phyloP scores from a whole-genome alignment of 2,888 invertebrate species.

The Osmoderma eremita region DNA sequence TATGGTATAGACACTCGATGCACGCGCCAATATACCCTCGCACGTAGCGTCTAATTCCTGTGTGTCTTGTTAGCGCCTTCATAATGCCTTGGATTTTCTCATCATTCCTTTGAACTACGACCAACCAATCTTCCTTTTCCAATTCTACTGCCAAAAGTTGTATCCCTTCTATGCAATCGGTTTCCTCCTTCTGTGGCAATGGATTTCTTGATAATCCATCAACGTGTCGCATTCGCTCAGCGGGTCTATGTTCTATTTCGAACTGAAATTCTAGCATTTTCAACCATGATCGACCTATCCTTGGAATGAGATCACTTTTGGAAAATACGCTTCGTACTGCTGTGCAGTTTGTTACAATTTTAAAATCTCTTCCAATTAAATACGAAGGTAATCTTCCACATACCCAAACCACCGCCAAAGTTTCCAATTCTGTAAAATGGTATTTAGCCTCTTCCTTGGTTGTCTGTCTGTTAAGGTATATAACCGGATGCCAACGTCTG shows the following conservation, averaged over 20 bases:
- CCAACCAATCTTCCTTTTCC: not conserved
- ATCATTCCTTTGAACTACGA: constrained; percentile 8
- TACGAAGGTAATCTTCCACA: constrained; percentile 56
- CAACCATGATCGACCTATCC: constrained; percentile 51
- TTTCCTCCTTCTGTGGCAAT: not conserved
- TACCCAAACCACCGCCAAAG: constrained; percentile 54
- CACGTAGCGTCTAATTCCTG: constrained; percentile 43
- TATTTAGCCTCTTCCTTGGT: constrained; percentile 54
- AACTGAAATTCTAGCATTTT: constrained; percentile 50
- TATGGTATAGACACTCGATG: constrained; percentile 44
- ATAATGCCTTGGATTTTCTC: constrained; percentile 29
- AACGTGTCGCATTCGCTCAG: constrained; percentile 51
- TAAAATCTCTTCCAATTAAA: constrained; percentile 48
- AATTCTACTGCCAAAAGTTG: not conserved
- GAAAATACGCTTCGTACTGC: constrained; percentile 30
- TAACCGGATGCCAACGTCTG: constrained; percentile 42
- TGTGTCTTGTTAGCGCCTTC: not conserved
- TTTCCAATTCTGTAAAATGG: constrained; percentile 57
- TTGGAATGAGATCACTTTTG: constrained; percentile 41
- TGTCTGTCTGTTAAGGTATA: constrained; percentile 52
- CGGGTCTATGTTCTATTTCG: constrained; percentile 48
- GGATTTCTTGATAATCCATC: constrained; percentile 48
- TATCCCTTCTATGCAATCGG: not conserved
- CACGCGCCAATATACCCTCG: constrained; percentile 45
- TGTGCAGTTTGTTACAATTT: constrained; percentile 50